Evolutionary conservation across 1,140 invertebrate genomes (phyloP), one percentile per base, ranked within the genome.

Genomic region (Scaptomyza hsui): DNA sequence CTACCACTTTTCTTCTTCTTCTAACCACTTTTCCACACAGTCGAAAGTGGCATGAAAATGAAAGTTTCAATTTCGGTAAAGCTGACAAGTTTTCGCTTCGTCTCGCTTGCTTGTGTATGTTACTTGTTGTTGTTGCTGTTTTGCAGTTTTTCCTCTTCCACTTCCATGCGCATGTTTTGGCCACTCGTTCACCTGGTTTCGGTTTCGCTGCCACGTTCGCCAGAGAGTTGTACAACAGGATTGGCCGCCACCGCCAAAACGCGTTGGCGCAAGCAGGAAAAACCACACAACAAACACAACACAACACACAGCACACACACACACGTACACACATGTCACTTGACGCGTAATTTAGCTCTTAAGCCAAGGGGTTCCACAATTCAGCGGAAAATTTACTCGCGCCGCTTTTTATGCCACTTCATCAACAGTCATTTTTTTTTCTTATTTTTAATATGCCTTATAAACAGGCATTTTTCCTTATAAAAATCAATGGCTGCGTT

Each of bases 181-280:
- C 48, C 53, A 75, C 83, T 60, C 64, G 83, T 89, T 85, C 81
- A 86, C 81, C 81, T 88, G 83, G 75, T 88, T 89, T 88, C 65
- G 65, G 80, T 71, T 65, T 86, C 72, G 80, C 51, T 74, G 47
- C 48, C 69, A 65, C 52, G 61, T 49, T 57, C 45, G 70, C 71
- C 70, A 53, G 72, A 77, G 67, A 82, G 67, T 79, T 70, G 74
- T 69, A 67, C 82, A 86, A 86, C 82, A 86, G 82, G 82, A 86
- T 78, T 72, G 75, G 69, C 63, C 59, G 82, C 64, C 65, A 47
- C 47, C 59, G 68, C 61, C 52, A 55, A 64, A 77, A 67, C 76
- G 67, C 70, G 70, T 69, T 72, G 69, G 55, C 63, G 56, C 64
- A 70, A 86, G 78, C 78, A 72, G 82, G 82, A 86, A 86, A 88